Evolutionary conservation across 64 coral and sea anemone species (phyloP).

Genomic region (Astreopora myriophthalma): DNA sequence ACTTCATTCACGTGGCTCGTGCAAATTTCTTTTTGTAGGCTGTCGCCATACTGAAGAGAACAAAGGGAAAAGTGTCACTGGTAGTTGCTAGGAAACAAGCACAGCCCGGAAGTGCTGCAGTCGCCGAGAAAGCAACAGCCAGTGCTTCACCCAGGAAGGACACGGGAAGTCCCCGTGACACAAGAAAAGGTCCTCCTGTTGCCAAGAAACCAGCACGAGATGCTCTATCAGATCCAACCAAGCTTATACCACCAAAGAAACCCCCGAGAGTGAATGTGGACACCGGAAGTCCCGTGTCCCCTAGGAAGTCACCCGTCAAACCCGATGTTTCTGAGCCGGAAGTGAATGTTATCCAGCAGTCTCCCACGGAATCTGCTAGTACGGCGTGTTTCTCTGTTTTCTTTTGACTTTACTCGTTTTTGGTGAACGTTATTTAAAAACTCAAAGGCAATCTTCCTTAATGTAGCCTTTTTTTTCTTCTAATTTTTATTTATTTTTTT

Average conservation of each 20-base stretch:
- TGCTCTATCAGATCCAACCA: not conserved
- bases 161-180: not conserved
- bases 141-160: slow-evolving; percentile 11
- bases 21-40: slow-evolving; percentile 56
- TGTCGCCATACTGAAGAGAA: slow-evolving; percentile 84
- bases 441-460: not conserved
- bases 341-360: not conserved
- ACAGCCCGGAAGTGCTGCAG: slow-evolving; percentile 17
- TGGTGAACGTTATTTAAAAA: too few species aligned
- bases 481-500: not conserved
- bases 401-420: not conserved
- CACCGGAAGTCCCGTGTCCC: not conserved
- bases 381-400: not conserved
- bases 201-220: slow-evolving; percentile 19
- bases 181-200: slow-evolving; percentile 1
- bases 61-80: slow-evolving; percentile 80
- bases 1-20: too few species aligned
- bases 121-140: slow-evolving; percentile 50
- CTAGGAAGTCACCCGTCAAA: not conserved
- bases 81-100: slow-evolving; percentile 76
- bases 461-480: not conserved
- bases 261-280: not conserved
- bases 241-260: slow-evolving; percentile 4
- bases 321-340: slow-evolving; percentile 4
- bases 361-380: not conserved